Conservation (phyloP, 2,113 vertebrate species). For the Sinocyclocheilus grahami region DNA sequence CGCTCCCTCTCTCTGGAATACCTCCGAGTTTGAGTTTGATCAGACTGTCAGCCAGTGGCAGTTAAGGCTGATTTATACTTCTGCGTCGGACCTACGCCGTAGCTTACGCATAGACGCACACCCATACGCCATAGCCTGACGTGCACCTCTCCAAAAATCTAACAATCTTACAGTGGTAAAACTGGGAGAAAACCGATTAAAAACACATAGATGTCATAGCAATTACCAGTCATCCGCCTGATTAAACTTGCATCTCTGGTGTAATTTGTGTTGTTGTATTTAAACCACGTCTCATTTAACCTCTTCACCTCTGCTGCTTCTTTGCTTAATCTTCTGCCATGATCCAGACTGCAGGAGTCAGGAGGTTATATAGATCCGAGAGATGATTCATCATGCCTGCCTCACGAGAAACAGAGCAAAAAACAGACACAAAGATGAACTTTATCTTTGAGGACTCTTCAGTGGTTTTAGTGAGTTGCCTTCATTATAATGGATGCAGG, state of each 20-base stretch:
- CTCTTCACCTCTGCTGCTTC: conserved; percentile 22
- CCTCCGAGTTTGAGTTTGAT: conserved; percentile 25
- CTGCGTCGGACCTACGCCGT: too few species aligned
- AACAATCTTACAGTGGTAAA: not conserved
- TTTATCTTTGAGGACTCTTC: conserved; percentile 27
- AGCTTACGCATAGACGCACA: too few species aligned
- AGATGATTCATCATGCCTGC: conserved; percentile 27
- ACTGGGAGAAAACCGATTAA: conserved; percentile 4
- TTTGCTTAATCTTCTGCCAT: conserved; percentile 22
- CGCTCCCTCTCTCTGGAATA: conserved; percentile 22
- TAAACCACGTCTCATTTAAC: conserved; percentile 26
- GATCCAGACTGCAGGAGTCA: conserved; percentile 34
- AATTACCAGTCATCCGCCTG: conserved; percentile 1
- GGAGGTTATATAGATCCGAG: conserved; percentile 33
- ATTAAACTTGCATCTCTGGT: conserved; percentile 26
- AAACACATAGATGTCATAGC: conserved; percentile 21
- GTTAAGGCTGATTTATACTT: not conserved
- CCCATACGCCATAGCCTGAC: too few species aligned
- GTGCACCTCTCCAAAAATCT: too few species aligned
- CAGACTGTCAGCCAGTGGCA: not conserved
- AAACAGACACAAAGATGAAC: conserved; percentile 23
- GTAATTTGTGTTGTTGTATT: conserved; percentile 24
- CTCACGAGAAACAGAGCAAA: conserved; percentile 19
- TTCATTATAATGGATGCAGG: not conserved
- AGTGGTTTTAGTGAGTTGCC: not conserved